Percentiles rank a stretch among this genome's conserved stretches.
phyloP scores from a whole-genome alignment of 2,797 vertebrate species.

The Danio tinwini region DNA sequence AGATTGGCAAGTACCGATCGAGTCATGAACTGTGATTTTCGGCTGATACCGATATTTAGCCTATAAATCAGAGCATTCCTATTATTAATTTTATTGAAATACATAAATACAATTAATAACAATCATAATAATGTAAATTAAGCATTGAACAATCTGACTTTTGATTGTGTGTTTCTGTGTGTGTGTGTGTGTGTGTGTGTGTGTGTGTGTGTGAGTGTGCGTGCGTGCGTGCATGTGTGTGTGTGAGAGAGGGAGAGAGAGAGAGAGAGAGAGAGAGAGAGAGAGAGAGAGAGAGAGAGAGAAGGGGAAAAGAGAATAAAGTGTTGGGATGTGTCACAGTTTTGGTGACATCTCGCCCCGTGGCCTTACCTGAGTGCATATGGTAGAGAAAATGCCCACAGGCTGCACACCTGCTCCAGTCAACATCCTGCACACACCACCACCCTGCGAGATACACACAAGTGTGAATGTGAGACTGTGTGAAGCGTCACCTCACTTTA shows the following conservation, averaged over 20 bases:
- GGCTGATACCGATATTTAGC: too few species aligned
- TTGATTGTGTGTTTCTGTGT: too few species aligned
- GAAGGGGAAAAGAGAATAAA: neutral
- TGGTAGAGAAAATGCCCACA: conserved; percentile 19
- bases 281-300: too few species aligned
- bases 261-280: too few species aligned
- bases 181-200: neutral
- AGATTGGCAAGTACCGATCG: too few species aligned
- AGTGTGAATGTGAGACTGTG: conserved; percentile 49
- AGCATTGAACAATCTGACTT: neutral
- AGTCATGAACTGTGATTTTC: too few species aligned
- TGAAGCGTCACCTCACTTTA: conserved; percentile 38
- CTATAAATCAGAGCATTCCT: too few species aligned
- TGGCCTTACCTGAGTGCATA: conserved; percentile 43
- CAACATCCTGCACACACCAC: conserved; percentile 29
- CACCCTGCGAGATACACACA: conserved; percentile 54
- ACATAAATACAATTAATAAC: neutral
- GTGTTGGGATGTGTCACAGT: conserved; percentile 31
- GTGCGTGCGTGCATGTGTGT: too few species aligned
- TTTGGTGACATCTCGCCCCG: conserved; percentile 28
- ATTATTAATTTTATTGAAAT: too few species aligned
- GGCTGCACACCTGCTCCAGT: conserved; percentile 24
- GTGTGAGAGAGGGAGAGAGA: too few species aligned
- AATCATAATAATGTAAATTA: neutral
- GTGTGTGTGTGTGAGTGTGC: neutral